Evolutionary conservation across 2,888 invertebrate species (phyloP).

Genomic region (Lutraria lutraria): DNA sequence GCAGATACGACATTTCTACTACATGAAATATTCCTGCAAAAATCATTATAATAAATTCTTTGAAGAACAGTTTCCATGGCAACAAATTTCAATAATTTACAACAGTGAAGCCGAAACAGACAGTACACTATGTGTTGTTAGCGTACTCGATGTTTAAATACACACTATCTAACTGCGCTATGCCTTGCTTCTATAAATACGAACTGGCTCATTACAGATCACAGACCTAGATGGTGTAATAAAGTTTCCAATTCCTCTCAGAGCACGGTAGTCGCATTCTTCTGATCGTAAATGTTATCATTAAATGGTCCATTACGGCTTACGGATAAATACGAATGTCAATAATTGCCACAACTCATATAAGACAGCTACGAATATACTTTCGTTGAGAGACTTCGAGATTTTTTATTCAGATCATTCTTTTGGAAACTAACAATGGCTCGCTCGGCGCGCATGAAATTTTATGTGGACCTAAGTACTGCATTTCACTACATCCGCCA

Average conservation of each 20-base stretch:
- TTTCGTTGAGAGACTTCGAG: no score
- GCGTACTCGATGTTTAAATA: neutral
- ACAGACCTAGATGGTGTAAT: neutral
- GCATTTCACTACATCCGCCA: no score
- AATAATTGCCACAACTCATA: neutral
- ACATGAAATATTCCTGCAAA: conserved; percentile 10
- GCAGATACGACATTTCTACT: neutral
- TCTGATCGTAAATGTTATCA: neutral
- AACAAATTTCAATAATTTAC: conserved; percentile 36
- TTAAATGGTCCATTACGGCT: neutral
- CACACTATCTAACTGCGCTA: neutral
- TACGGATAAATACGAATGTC: neutral
- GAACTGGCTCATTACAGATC: neutral
- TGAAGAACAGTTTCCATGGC: conserved; percentile 24
- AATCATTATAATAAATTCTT: conserved; percentile 21
- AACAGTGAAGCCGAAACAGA: neutral
- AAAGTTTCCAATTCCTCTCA: neutral
- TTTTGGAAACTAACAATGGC: no score
- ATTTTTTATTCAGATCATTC: no score
- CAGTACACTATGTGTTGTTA: neutral
- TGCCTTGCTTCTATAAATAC: neutral
- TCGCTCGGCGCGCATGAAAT: no score
- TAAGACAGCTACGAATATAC: neutral
- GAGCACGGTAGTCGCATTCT: neutral
- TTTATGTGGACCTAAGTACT: no score